Evolutionary conservation across 1,140 invertebrate species (phyloP), one percentile per base, ranked within the genome.

Genomic region (Grapholita molesta): DNA sequence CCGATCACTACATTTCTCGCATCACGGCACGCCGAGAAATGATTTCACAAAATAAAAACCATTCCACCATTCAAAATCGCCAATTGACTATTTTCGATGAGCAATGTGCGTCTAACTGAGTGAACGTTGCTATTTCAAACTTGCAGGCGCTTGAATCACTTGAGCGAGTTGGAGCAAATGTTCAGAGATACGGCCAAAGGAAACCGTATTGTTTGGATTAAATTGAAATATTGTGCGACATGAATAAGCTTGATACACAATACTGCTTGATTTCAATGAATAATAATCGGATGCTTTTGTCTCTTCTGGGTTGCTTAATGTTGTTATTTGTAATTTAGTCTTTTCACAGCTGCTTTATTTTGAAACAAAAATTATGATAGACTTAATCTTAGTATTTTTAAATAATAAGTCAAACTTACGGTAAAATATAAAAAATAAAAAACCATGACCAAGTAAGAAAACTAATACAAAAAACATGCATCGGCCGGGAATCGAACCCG

Each of bases 401-500:
- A n/a, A n/a, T n/a, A n/a, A n/a, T n/a, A n/a, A n/a, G n/a, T n/a
- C n/a, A n/a, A n/a, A n/a, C n/a, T n/a, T n/a, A n/a, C n/a, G n/a
- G n/a, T n/a, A 8, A 48, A 48, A 21, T 18, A 5, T 48, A 18
- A 48, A 30, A 82, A 74, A 67, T 55, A 48, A 73, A 95, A 9
- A n/a, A 11, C 5, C 2, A 8, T 55, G 21, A 7, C n/a, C 25
- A 61, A n/a, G 28, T 57, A 25, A 6, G 9, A n/a, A 11, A 3
- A 12, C 2, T 25, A 57, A 15, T n/a, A 61, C 15, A 61, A 61
- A 61, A 1, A 61, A 15, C 7, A 28, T 61, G 94, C 95, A 95
- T 95, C 94, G 94, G 94, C 95, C 95, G 95, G 95, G 94, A 96
- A 96, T 95, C 94, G 95, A 96, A 96, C 95, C 95, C 95, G 95